Percentiles rank a stretch among this genome's conserved stretches.
These are phyloP conservation scores for Chinchilla lanigera DNA, from an alignment of 2,113 vertebrate species.

Conservation along the genomic window DNA sequence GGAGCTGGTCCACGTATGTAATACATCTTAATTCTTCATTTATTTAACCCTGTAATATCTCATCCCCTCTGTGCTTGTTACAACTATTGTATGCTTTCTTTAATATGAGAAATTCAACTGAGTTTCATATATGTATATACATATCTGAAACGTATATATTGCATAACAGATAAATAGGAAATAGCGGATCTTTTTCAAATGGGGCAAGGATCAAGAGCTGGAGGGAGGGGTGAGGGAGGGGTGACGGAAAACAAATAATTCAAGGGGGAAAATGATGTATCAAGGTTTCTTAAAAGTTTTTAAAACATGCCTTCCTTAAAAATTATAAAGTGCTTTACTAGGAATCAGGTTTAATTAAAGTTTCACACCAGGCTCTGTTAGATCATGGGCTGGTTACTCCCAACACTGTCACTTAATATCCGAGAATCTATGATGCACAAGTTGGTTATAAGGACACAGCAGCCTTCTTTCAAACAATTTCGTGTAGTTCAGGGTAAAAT, in stretches of 20 bases:
- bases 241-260: background rate
- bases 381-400: background rate
- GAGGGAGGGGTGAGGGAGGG: background rate
- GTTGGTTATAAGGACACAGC: background rate
- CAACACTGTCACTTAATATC: background rate
- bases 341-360: background rate
- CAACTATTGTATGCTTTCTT: background rate
- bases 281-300: constrained; percentile 5
- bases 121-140: background rate
- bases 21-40: background rate
- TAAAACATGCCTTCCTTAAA: background rate
- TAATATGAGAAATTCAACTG: background rate
- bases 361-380: background rate
- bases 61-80: background rate
- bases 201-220: background rate
- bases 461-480: background rate
- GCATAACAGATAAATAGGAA: background rate
- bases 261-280: background rate
- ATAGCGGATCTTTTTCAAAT: background rate
- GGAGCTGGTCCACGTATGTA: background rate
- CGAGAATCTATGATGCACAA: background rate
- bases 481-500: background rate
- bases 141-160: background rate
- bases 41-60: background rate
- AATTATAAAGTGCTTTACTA: background rate